These are phyloP conservation scores for Cheilosia variabilis DNA, from an alignment of 2,888 invertebrate genomes.

Conservation along the genomic window DNA sequence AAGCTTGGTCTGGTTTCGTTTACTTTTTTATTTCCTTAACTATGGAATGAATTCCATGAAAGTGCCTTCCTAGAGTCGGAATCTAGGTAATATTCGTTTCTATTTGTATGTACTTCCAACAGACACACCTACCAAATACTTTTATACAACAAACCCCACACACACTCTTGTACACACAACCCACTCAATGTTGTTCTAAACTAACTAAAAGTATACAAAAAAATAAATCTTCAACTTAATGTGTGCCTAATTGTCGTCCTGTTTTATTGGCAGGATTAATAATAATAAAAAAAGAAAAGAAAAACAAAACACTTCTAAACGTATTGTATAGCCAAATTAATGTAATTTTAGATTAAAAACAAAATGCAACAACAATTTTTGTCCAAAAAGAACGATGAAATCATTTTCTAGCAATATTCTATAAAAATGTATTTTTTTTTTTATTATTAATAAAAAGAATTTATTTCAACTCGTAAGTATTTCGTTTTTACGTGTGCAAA, in stretches of 20 bases:
- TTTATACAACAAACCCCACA: slow-evolving; percentile 2
- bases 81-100: too few relatives aligned
- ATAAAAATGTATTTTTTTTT: slow-evolving; percentile 44
- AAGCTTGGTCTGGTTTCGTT: not conserved
- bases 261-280: slow-evolving; percentile 61
- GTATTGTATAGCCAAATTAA: slow-evolving; percentile 73
- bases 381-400: slow-evolving; percentile 60
- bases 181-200: slow-evolving; percentile 45
- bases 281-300: slow-evolving; percentile 12
- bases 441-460: slow-evolving; percentile 24
- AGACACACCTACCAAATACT: slow-evolving; percentile 4
- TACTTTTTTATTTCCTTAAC: not conserved
- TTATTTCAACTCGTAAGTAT: slow-evolving; percentile 36
- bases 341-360: slow-evolving; percentile 55
- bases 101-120: slow-evolving; percentile 8
- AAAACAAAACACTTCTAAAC: slow-evolving; percentile 22
- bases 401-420: slow-evolving; percentile 63
- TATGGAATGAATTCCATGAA: not conserved
- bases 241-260: slow-evolving; percentile 65
- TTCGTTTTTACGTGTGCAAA: slow-evolving; percentile 33
- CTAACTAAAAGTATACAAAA: slow-evolving; percentile 20
- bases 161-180: slow-evolving; percentile 8
- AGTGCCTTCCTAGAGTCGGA: not conserved
- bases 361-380: slow-evolving; percentile 54
- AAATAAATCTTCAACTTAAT: slow-evolving; percentile 37